A percentile compares a stretch with the other conserved stretches of the same genome.
Conservation (phyloP, 2,113 vertebrate genomes). For the Mobula hypostoma region DNA sequence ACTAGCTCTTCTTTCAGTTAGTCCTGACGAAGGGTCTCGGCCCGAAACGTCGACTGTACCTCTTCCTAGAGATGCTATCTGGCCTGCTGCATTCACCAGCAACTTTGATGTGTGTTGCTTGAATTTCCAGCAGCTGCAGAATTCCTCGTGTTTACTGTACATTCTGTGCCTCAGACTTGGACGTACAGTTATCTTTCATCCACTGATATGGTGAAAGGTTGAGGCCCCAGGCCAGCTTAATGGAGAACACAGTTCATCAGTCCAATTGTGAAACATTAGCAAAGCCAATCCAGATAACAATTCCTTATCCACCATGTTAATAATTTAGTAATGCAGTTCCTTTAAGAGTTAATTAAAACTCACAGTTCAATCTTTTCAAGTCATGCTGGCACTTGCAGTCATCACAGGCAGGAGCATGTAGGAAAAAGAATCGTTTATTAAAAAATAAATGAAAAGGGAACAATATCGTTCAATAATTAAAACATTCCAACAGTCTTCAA, state of each 20-base stretch:
- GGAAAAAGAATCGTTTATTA: not conserved
- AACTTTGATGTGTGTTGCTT: too few species aligned
- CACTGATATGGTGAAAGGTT: not conserved
- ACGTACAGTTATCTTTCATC: not conserved
- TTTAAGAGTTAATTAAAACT: not conserved
- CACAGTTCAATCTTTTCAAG: not conserved
- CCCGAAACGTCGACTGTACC: too few species aligned
- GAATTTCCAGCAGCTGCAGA: too few species aligned
- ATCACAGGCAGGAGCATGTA: not conserved
- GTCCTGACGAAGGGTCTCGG: too few species aligned
- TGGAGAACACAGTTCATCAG: not conserved
- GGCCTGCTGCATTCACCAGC: too few species aligned
- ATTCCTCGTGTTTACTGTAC: too few species aligned
- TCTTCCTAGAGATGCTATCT: too few species aligned
- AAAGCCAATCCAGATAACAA: not conserved
- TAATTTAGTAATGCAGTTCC: not conserved
- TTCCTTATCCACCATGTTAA: not conserved
- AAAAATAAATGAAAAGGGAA: not conserved
- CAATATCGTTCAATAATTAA: conserved; percentile 29
- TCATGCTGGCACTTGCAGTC: not conserved
- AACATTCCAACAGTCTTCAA: conserved; percentile 8
- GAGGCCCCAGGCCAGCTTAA: not conserved
- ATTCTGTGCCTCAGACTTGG: not conserved
- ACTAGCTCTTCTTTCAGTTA: too few species aligned
- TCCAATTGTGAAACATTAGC: not conserved